Evolutionary conservation across 2,113 vertebrate species (phyloP).

Genomic region (Entelurus aequoreus): DNA sequence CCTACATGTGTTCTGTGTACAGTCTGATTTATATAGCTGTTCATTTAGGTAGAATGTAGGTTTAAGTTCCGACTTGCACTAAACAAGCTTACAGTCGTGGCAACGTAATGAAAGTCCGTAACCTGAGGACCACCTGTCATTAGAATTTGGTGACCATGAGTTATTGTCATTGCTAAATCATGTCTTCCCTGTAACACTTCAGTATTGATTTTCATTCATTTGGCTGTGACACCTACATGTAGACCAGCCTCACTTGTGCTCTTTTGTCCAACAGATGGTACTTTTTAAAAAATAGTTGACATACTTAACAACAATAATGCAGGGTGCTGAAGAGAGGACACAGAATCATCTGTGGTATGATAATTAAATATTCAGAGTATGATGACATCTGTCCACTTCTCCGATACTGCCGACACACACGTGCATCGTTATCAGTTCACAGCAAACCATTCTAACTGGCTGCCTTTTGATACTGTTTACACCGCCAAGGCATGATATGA

Average conservation of each 20-base stretch:
- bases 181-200: background rate
- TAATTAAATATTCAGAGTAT: slow-evolving; percentile 4
- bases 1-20: too few species aligned
- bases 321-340: slow-evolving; percentile 1
- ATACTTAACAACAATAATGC: background rate
- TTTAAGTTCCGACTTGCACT: too few species aligned
- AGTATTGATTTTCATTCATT: background rate
- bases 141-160: background rate
- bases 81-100: too few species aligned
- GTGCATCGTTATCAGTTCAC: slow-evolving; percentile 8
- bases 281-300: background rate
- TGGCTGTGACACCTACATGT: background rate
- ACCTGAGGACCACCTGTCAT: too few species aligned
- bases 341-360: background rate
- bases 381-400: background rate
- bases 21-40: too few species aligned
- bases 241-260: background rate
- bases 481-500: background rate
- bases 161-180: background rate
- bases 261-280: background rate
- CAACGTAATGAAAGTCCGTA: too few species aligned
- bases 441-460: background rate
- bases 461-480: background rate
- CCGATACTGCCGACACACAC: background rate
- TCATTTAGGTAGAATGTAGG: too few species aligned